Evolutionary conservation across 2,113 vertebrate genomes (phyloP).

Genomic region (Nothoprocta perdicaria): DNA sequence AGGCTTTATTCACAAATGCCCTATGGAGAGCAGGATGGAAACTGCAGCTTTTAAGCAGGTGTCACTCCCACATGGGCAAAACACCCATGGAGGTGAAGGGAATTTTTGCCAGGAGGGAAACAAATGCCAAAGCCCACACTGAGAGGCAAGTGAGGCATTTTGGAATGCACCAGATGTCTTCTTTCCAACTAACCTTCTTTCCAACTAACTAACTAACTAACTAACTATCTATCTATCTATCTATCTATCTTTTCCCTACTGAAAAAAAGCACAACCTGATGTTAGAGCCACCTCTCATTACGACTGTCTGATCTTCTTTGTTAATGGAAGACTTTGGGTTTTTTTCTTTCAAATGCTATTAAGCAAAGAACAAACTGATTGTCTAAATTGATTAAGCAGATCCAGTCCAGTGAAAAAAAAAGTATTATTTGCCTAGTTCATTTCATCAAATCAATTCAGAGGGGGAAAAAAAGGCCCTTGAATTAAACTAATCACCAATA

Average conservation of each 20-base stretch:
- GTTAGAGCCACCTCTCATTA: constrained; percentile 33
- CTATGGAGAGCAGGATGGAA: not conserved
- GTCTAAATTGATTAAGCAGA: constrained; percentile 74
- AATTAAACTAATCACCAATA: constrained; percentile 70
- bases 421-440: constrained; percentile 55
- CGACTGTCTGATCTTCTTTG: not conserved
- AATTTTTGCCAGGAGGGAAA: not conserved
- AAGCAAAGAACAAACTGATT: constrained; percentile 71
- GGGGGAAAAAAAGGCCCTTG: constrained; percentile 18
- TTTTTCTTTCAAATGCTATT: constrained; percentile 63
- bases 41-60: not conserved
- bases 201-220: too few relatives aligned
- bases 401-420: constrained; percentile 65
- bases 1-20: accelerated
- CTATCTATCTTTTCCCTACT: too few relatives aligned
- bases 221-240: too few relatives aligned
- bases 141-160: not conserved
- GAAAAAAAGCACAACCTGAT: constrained; percentile 6
- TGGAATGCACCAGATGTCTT: constrained; percentile 18
- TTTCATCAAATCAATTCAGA: constrained; percentile 59
- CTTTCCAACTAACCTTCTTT: too few relatives aligned
- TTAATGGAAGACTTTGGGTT: constrained; percentile 70
- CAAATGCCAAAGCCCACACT: not conserved
- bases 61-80: not conserved
- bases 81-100: not conserved